Evolutionary conservation across 1,140 invertebrate genomes (phyloP).

Genomic region (Camponotus floridanus): DNA sequence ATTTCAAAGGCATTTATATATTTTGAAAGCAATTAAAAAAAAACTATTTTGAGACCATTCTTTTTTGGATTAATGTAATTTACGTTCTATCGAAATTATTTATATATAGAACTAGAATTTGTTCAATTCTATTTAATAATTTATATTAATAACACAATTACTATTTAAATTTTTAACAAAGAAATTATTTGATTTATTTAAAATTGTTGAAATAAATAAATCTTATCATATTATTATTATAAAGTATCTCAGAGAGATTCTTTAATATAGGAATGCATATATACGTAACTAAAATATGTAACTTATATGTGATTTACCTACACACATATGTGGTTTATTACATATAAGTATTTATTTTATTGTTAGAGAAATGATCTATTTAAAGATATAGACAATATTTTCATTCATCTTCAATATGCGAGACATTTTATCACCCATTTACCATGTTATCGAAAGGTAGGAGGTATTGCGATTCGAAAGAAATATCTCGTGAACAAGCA

Average conservation of each 20-base stretch:
- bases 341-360: neutral
- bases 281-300: neutral
- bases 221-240: neutral
- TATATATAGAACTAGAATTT: neutral
- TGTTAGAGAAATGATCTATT: neutral
- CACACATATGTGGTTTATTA: neutral
- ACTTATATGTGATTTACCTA: too few relatives aligned
- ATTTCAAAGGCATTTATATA: neutral
- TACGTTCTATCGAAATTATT: conserved; percentile 17
- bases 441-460: conserved; percentile 8
- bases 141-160: neutral
- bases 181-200: neutral
- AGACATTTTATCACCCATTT: conserved; percentile 22
- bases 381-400: neutral
- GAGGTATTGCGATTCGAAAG: conserved; percentile 30
- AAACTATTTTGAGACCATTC: neutral
- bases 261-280: neutral
- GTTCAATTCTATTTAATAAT: neutral
- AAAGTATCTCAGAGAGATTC: neutral
- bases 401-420: neutral
- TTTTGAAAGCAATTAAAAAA: conserved; percentile 34
- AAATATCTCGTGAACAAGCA: conserved; percentile 31
- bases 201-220: neutral
- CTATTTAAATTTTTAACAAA: neutral
- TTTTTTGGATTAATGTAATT: neutral